phyloP scores from a whole-genome alignment of 2,888 invertebrate genomes.

The Nemotelus pantherinus region DNA sequence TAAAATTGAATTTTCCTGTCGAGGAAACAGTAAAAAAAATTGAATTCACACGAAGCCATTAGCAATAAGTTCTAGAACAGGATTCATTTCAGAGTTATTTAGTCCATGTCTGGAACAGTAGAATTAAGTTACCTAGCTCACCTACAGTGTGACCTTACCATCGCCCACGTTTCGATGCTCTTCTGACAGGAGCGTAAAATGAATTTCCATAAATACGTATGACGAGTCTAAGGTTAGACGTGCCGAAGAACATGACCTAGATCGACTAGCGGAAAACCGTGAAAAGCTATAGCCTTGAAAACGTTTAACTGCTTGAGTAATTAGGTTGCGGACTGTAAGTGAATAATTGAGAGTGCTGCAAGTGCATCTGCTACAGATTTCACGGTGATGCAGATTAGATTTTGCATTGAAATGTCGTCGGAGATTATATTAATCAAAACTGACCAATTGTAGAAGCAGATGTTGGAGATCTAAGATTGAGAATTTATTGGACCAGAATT shows the following conservation, averaged over 20 bases:
- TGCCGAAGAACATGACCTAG: constrained; percentile 2
- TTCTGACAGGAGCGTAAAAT: constrained; percentile 10
- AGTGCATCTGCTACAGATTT: no score
- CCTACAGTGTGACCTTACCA: neutral
- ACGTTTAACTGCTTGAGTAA: constrained; percentile 1
- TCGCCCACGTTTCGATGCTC: neutral
- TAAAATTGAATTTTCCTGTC: no score
- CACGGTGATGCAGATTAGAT: no score
- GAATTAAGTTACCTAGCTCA: no score
- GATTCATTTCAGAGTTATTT: neutral
- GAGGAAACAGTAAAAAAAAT: neutral
- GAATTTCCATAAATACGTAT: neutral
- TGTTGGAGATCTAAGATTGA: no score
- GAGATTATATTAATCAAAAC: no score
- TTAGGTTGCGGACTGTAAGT: neutral
- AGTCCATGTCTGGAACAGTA: neutral
- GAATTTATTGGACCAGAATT: no score
- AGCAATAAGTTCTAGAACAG: constrained; percentile 16
- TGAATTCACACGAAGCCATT: constrained; percentile 7
- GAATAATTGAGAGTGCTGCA: no score
- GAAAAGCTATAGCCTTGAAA: constrained; percentile 1
- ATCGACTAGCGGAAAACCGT: neutral
- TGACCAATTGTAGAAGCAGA: no score
- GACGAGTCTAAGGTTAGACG: neutral
- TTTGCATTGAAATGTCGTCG: no score